Percentiles rank a stretch among this genome's conserved stretches.
phyloP scores from a whole-genome alignment of 1,140 invertebrate species.

The Drosophila aff. region DNA sequence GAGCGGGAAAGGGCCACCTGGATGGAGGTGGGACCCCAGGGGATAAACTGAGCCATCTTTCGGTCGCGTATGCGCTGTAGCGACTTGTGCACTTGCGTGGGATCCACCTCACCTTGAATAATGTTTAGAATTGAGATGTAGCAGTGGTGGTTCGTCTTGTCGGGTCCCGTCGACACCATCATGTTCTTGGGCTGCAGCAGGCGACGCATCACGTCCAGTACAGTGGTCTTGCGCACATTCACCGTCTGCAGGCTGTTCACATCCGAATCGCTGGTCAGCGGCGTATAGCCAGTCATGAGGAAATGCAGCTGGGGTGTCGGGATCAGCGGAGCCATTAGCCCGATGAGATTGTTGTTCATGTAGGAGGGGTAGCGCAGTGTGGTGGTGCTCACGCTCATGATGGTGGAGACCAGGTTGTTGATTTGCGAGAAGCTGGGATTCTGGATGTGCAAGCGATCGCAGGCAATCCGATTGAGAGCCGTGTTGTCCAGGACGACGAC shows the following conservation, averaged over 20 bases:
- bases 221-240: constrained; percentile 83
- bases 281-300: constrained; percentile 99
- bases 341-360: constrained; percentile 99
- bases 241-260: constrained; percentile 46
- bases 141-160: constrained; percentile 95
- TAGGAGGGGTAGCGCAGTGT: constrained; percentile 98
- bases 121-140: constrained; percentile 99
- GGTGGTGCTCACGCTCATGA: constrained; percentile 99
- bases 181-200: constrained; percentile 99
- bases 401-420: constrained; percentile 99
- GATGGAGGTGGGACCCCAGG: constrained; percentile 98
- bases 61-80: constrained; percentile 97
- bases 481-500: constrained; percentile 99
- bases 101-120: constrained; percentile 90
- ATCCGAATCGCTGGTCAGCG: constrained; percentile 94
- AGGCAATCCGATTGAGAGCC: constrained; percentile 97
- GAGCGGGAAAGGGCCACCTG: constrained; percentile 98
- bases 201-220: constrained; percentile 86
- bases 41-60: constrained; percentile 98
- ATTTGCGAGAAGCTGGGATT: constrained; percentile 99
- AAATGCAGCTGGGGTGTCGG: constrained; percentile 99
- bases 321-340: constrained; percentile 97
- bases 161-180: constrained; percentile 99
- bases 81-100: constrained; percentile 83
- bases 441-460: constrained; percentile 95